Evolutionary conservation across 2,888 invertebrate species (phyloP), one percentile per base, ranked within the genome.

Genomic region (Philonicus albiceps): DNA sequence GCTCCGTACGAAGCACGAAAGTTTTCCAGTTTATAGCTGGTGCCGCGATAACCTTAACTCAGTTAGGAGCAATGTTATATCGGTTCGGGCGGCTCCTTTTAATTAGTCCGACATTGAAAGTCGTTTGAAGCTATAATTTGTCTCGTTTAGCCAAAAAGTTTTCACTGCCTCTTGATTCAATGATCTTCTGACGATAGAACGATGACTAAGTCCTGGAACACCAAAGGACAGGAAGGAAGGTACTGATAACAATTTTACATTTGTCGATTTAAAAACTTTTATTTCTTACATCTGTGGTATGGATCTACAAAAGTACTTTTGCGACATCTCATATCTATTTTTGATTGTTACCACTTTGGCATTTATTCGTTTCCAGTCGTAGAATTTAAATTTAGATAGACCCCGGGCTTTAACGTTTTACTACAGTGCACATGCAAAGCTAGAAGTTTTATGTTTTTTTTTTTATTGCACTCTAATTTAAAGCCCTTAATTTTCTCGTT

Each of bases 1-100:
- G 43, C 53, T 83, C 37, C 64, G 81, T 64, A 64, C 55, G 13
- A 64, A 83, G 64, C 81, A 83, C 81, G 81, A 55, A 83, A 83
- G 64, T 83, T 83, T 83, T 64, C 64, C 22, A 64, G 30, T 64
- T 83, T 43, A 34, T 16, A 64, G 55, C 64, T 34, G 81, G 31
- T 83, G 81, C 81, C 81, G 43, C 64, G 81, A 22, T 81, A 34
- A 34, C 81, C 81, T 64, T 30, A 55, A 31, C 80, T 43, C 22
- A 34, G 55, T 55, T 81, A 31, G 31, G 13, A 81, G 55, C 31
- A 31, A 55, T 31, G 55, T 64, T 64, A 31, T 55, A 34, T 55
- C 16, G 8, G 55, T 55, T 49, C 37, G 49, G 22, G 37, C 34
- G 40, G 78, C 13, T 22, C 8, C 7, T 78, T 22, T 27, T 49